Conservation (phyloP, 1,140 invertebrate genomes). For the Ips nitidus region DNA sequence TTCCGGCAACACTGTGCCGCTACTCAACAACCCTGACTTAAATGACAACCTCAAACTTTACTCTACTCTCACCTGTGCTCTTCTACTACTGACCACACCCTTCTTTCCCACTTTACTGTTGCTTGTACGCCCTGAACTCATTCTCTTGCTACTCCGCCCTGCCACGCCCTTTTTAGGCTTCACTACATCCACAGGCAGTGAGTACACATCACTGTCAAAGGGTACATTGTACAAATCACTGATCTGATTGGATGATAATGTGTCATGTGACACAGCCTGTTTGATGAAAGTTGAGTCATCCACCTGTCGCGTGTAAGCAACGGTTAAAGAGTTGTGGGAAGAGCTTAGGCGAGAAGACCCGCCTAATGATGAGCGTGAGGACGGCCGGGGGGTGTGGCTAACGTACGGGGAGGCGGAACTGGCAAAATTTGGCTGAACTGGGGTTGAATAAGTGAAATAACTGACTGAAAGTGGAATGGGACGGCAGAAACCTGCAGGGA, state of each 20-base stretch:
- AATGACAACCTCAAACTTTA: not conserved
- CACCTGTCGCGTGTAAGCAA: constrained; percentile 66
- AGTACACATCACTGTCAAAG: constrained; percentile 83
- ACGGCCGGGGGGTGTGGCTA: constrained; percentile 59
- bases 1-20: constrained; percentile 61
- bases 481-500: constrained; percentile 16
- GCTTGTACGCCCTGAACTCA: not conserved
- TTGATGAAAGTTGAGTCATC: constrained; percentile 85
- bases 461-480: not conserved
- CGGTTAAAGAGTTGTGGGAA: constrained; percentile 76
- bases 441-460: constrained; percentile 12
- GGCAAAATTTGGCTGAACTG: constrained; percentile 12
- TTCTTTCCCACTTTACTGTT: constrained; percentile 2
- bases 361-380: constrained; percentile 68
- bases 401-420: constrained; percentile 30
- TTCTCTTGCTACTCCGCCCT: not conserved
- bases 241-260: constrained; percentile 69
- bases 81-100: not conserved
- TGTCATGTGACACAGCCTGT: constrained; percentile 81
- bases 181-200: constrained; percentile 75
- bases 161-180: constrained; percentile 58
- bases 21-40: constrained; percentile 14
- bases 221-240: constrained; percentile 84
- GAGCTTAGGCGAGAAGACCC: constrained; percentile 73
- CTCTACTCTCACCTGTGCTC: not conserved